Evolutionary conservation across 2,797 vertebrate species (phyloP), one percentile per base, ranked within the genome.

Genomic region (Lagodon rhomboides): DNA sequence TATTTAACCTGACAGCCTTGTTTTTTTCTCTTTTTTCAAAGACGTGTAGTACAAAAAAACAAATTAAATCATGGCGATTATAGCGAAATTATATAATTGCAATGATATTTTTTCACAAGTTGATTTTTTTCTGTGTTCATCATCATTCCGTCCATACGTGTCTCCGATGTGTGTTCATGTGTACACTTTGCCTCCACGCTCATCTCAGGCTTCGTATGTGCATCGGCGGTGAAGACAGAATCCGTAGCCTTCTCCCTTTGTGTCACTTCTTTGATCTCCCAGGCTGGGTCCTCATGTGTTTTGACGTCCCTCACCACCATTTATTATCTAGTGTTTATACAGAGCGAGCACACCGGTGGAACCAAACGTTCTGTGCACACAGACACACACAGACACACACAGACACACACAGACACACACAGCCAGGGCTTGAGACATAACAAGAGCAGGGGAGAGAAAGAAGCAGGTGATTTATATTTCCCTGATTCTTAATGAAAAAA

Each of bases 251-350:
- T 68, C 66, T 82, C 73, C 38, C 79, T 62, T 61, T 4, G 13
- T 70, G 67, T 80, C 81, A 71, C 64, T n/a, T 73, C 83, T 90
- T 87, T 87, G 74, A 86, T 91, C 87, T 78, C 46, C 75, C 22
- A 16, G 25, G 51, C 64, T n/a, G 55, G 51, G 68, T 75, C 79
- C 70, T 59, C 25, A 44, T 72, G 82, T 93, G 91, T 89, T 92
- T 91, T 92, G 85, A 88, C 80, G 34, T 84, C 82, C 83, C 89
- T 84, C 89, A 87, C 67, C 73, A 66, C 50, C 75, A 82, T 90
- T 90, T 87, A 76, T 87, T 92, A 91, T 90, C 85, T 87, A 84
- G 71, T 86, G 89, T 89, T 91, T 84, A 80, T 75, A 85, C 85
- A 86, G 80, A 75, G 79, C 58, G 30, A 69, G 80, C 85, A 84